Evolutionary conservation across 2,797 vertebrate genomes (phyloP), one percentile per base, ranked within the genome.

Genomic region (Coendou prehensilis): DNA sequence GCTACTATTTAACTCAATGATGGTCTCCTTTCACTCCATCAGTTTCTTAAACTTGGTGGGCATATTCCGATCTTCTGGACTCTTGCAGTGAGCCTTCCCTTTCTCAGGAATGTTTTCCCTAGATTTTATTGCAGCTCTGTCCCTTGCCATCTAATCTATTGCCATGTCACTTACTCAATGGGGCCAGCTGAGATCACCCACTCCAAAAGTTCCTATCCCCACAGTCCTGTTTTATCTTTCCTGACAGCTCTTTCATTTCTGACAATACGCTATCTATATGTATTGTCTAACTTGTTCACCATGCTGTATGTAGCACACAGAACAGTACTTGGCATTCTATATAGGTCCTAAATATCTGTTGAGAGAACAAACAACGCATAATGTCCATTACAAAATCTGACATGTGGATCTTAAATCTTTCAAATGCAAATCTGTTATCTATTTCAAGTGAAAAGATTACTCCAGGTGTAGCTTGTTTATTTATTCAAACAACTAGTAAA

Each of bases 381-480:
- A 33, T 26, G n/a, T 26, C 61, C 45, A 30, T 64, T 54, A 61
- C n/a, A 84, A 79, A 81, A 85, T 80, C 71, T 76, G 79, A 81
- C 47, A 33, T 2, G 1, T 57, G 59, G 3, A 50, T 69, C 47
- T 30, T 41, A 56, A 94, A 50, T 75, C 5, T 86, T 89, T 89
- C 64, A 57, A 45, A 17, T 67, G 41, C 45, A 82, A n/a, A 28
- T 47, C 45, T 54, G 22, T 83, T 28, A 33, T 87, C 52, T 87
- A 28, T 75, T 84, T 93, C 52, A 89, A 20, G 26, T 84, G 75
- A 87, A 92, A 71, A 78, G 61, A 91, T 91, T 61, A 45, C 15
- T 33, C 14, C 20, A 64, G 23, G 7, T 50, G 37, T 28, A 28
- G 14, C 45, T 87, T 37, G 50, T 54, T 87, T 94, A 37, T 93